Conservation (phyloP, 2,888 invertebrate genomes). For the Agrotis ipsilon region DNA sequence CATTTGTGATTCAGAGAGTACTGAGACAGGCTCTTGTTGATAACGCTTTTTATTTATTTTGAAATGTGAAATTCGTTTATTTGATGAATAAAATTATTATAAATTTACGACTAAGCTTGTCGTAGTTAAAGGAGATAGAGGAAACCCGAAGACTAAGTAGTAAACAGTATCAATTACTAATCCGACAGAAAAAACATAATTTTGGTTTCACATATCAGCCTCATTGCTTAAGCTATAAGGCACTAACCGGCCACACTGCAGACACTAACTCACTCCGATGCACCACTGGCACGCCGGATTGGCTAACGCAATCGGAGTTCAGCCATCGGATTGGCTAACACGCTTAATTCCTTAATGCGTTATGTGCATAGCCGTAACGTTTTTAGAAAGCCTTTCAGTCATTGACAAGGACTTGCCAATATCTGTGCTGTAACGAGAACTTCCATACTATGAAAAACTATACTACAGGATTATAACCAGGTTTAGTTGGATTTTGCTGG, state of each 20-base stretch:
- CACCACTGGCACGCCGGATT: conserved; percentile 43
- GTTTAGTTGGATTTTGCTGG: conserved; percentile 23
- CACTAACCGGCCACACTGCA: not conserved
- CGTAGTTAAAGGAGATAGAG: conserved; percentile 4
- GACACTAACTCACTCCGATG: conserved; percentile 52
- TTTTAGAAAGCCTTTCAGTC: conserved; percentile 18
- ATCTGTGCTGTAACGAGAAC: not conserved
- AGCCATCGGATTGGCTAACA: conserved; percentile 45
- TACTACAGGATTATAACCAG: conserved; percentile 4
- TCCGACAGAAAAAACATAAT: not conserved
- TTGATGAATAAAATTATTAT: not conserved
- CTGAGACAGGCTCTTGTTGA: conserved; percentile 13
- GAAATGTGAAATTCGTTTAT: not conserved
- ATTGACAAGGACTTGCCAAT: conserved; percentile 10
- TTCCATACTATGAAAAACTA: conserved; percentile 1
- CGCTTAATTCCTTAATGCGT: conserved; percentile 39
- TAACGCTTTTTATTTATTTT: conserved; percentile 15
- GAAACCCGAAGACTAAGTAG: not conserved
- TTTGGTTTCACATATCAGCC: not conserved
- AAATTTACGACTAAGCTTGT: not conserved
- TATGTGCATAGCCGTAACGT: conserved; percentile 23
- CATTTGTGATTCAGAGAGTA: conserved; percentile 34
- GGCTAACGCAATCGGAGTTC: conserved; percentile 47
- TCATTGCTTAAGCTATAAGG: conserved; percentile 6
- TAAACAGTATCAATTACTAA: not conserved